Percentiles rank a stretch among this genome's conserved stretches.
Evolutionary conservation across 64 coral and sea anemone species (phyloP).

Genomic region (Montipora efflorescens): DNA sequence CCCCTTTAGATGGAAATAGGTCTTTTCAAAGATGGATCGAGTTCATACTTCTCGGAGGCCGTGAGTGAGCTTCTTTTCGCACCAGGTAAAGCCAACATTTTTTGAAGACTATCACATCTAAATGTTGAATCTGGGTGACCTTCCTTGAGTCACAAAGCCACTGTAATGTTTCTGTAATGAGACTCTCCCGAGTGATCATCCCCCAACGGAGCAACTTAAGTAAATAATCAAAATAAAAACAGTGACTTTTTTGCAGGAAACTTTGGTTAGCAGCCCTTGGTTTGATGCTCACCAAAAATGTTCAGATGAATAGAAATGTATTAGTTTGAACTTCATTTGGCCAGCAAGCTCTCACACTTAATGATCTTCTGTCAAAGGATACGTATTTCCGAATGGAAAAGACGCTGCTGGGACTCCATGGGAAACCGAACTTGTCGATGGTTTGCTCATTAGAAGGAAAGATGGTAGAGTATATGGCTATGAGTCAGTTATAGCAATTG

Average conservation of each 20-base stretch:
- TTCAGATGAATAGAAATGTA: not conserved
- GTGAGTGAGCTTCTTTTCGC: not conserved
- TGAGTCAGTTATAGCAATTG: constrained; percentile 9
- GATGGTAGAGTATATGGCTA: constrained; percentile 48
- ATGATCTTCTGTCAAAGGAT: not conserved
- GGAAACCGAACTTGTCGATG: constrained; percentile 11
- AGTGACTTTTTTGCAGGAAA: too few species aligned
- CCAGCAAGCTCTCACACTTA: not conserved
- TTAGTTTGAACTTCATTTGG: not conserved
- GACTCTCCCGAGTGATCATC: too few species aligned
- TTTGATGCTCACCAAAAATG: too few species aligned
- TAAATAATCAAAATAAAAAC: too few species aligned
- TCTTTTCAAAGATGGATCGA: constrained; percentile 9
- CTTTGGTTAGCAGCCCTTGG: too few species aligned
- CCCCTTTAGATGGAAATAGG: not conserved
- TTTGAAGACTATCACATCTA: too few species aligned
- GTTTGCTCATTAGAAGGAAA: constrained; percentile 23
- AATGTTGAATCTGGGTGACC: too few species aligned
- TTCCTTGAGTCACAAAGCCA: too few species aligned
- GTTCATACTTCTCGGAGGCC: not conserved
- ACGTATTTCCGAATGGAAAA: constrained; percentile 13
- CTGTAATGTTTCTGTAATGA: too few species aligned
- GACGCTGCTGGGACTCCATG: constrained; percentile 14
- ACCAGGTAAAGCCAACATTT: not conserved
- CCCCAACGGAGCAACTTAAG: too few species aligned